Evolutionary conservation across 2,113 vertebrate genomes (phyloP).

Genomic region (Cryptotis parvus): DNA sequence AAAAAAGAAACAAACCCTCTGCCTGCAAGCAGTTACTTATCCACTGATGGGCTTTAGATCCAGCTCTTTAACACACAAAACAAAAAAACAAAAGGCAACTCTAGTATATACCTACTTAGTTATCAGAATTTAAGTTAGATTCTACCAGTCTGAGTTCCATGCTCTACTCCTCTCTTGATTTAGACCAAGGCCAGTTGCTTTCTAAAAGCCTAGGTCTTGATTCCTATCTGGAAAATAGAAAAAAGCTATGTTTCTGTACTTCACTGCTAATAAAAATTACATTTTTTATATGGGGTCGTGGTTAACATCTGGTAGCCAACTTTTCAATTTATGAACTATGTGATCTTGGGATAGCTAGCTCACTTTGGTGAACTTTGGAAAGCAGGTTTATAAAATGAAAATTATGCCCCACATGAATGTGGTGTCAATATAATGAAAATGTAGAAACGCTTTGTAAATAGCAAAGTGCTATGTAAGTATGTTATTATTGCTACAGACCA

Average conservation of each 20-base stretch:
- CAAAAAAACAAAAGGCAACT: not conserved
- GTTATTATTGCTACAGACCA: not conserved
- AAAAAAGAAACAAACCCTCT: not conserved
- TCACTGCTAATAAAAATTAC: not conserved
- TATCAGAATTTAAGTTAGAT: not conserved
- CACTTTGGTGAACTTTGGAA: not conserved
- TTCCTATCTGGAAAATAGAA: not conserved
- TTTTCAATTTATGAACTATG: not conserved
- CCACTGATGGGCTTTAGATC: not conserved
- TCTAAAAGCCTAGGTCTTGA: not conserved
- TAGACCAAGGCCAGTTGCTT: not conserved
- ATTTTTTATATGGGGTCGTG: not conserved
- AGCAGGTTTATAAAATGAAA: conserved; percentile 40
- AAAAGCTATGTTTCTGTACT: not conserved
- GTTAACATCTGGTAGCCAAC: not conserved
- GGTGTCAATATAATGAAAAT: not conserved
- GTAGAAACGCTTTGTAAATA: not conserved
- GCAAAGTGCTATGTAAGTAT: not conserved
- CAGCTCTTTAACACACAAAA: not conserved
- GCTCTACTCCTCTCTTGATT: not conserved
- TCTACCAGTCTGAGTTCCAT: not conserved
- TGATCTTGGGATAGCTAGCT: not conserved
- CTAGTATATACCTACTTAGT: not conserved
- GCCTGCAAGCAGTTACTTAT: not conserved
- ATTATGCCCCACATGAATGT: not conserved